Percentiles rank a stretch among this genome's conserved stretches.
These are phyloP conservation scores for Ypsolopha scabrella DNA, from an alignment of 2,888 invertebrate genomes.

Conservation along the genomic window DNA sequence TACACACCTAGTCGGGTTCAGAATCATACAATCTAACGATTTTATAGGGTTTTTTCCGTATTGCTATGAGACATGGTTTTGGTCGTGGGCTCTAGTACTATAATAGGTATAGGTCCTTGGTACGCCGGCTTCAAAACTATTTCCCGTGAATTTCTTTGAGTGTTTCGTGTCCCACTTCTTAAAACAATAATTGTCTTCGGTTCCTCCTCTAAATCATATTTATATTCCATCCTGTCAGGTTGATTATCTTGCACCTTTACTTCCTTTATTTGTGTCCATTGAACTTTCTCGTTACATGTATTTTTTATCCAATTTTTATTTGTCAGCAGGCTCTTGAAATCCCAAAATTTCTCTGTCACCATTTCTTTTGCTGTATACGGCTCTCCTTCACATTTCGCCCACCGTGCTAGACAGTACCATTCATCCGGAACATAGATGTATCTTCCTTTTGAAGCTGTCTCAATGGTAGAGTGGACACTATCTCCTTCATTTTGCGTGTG, in stretches of 20 bases:
- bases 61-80: too few species aligned
- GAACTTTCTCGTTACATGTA: slow-evolving; percentile 8
- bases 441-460: slow-evolving; percentile 8
- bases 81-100: too few species aligned
- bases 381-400: slow-evolving; percentile 5
- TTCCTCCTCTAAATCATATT: slow-evolving; percentile 10
- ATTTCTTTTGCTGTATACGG: slow-evolving; percentile 9
- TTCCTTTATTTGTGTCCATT: slow-evolving; percentile 8
- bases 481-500: slow-evolving; percentile 18
- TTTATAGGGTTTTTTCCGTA: too few species aligned
- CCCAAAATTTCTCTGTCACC: slow-evolving; percentile 6
- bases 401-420: slow-evolving; percentile 2
- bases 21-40: too few species aligned
- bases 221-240: slow-evolving; percentile 9
- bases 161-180: slow-evolving; percentile 2
- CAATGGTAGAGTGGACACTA: slow-evolving; percentile 15
- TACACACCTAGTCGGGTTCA: too few species aligned
- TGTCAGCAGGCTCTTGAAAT: slow-evolving; percentile 11
- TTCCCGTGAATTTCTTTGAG: neutral
- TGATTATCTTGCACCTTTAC: slow-evolving; percentile 7
- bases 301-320: slow-evolving; percentile 11
- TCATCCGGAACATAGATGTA: slow-evolving; percentile 8
- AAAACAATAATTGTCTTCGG: slow-evolving; percentile 1
- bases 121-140: slow-evolving; percentile 5
- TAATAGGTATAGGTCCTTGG: slow-evolving; percentile 5